A percentile compares a stretch with the other conserved stretches of the same genome.
Conservation (phyloP, 2,113 vertebrate genomes). For the Gambusia holbrooki region DNA sequence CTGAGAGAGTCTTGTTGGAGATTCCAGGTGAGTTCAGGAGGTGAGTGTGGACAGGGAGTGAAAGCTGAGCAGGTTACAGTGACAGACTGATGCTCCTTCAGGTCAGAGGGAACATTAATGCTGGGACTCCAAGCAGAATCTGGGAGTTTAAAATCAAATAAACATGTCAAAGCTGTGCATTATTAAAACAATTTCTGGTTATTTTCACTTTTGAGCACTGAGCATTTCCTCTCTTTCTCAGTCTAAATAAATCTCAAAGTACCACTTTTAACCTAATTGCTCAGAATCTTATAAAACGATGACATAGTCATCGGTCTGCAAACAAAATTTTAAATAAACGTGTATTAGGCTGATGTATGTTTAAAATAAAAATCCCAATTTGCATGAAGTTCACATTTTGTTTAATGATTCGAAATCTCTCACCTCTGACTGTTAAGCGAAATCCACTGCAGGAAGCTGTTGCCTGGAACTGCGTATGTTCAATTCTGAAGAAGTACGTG, state of each 20-base stretch:
- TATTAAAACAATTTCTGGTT: no score
- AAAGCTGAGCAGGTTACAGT: neutral
- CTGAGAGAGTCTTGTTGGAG: neutral
- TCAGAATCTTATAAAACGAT: neutral
- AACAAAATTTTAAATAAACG: neutral
- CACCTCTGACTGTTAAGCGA: conserved; percentile 38
- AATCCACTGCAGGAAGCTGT: conserved; percentile 10
- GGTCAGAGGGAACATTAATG: neutral
- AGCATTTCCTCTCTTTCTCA: neutral
- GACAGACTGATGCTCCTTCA: neutral
- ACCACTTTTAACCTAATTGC: neutral
- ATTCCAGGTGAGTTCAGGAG: neutral
- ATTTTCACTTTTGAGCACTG: no score
- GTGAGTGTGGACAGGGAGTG: neutral
- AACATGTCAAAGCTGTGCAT: no score
- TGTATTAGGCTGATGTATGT: neutral
- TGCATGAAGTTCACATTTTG: no score
- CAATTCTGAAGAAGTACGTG: conserved; percentile 52
- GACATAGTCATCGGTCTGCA: no score
- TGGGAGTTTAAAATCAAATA: neutral
- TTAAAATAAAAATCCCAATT: no score
- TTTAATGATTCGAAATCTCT: neutral
- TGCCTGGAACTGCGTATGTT: rapidly evolving
- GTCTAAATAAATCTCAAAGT: neutral
- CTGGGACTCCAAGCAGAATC: neutral